Evolutionary conservation across 2,888 invertebrate genomes (phyloP).

Genomic region (Drepana falcataria): DNA sequence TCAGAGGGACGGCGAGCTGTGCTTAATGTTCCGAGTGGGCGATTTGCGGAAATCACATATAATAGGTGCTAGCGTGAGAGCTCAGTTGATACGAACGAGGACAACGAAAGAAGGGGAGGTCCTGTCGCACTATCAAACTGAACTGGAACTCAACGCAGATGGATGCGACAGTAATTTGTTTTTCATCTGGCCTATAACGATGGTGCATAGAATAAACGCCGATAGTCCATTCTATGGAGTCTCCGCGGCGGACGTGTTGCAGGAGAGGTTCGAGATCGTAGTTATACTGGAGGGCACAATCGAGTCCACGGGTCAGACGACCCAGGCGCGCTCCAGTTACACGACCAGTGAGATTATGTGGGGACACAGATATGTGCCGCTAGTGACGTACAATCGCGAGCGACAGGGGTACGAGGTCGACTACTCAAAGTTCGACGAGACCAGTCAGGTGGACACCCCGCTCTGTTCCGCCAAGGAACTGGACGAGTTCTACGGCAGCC

Average conservation of each 20-base stretch:
- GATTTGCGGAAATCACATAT: slow-evolving; percentile 95
- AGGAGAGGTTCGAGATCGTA: slow-evolving; percentile 89
- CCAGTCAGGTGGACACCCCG: slow-evolving; percentile 88
- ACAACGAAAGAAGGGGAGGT: slow-evolving; percentile 92
- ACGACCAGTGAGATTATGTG: slow-evolving; percentile 88
- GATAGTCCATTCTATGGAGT: slow-evolving; percentile 91
- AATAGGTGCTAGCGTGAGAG: slow-evolving; percentile 91
- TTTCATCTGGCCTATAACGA: slow-evolving; percentile 95
- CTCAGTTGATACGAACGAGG: slow-evolving; percentile 88
- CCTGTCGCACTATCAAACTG: slow-evolving; percentile 88
- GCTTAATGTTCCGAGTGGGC: slow-evolving; percentile 92
- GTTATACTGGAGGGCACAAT: slow-evolving; percentile 90
- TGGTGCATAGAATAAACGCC: slow-evolving; percentile 91
- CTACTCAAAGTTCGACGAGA: slow-evolving; percentile 89
- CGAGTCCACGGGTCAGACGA: slow-evolving; percentile 88
- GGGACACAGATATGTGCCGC: slow-evolving; percentile 87
- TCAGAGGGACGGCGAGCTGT: slow-evolving; percentile 88
- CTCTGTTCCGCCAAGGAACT: slow-evolving; percentile 84
- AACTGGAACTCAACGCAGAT: slow-evolving; percentile 83
- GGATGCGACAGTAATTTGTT: slow-evolving; percentile 90
- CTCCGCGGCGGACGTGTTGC: slow-evolving; percentile 88
- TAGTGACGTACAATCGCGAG: slow-evolving; percentile 87
- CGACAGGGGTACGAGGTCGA: slow-evolving; percentile 87
- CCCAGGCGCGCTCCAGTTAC: slow-evolving; percentile 87
- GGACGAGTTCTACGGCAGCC: slow-evolving; percentile 80